These are phyloP conservation scores for Zapornia atra DNA, from an alignment of 2,113 vertebrate genomes.

Conservation along the genomic window DNA sequence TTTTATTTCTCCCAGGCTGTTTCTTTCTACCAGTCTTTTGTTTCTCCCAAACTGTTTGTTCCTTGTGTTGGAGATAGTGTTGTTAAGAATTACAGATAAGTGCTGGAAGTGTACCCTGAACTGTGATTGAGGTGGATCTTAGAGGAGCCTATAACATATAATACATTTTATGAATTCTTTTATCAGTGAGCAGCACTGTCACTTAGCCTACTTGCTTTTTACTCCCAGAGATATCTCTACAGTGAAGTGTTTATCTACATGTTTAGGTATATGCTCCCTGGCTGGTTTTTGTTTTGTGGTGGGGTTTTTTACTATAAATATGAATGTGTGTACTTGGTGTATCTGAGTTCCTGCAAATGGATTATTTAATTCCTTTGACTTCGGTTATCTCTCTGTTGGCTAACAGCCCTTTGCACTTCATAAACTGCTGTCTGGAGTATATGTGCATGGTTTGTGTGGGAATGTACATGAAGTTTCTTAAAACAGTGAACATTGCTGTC, in stretches of 20 bases:
- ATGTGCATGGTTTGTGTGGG: not conserved
- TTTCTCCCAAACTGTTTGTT: not conserved
- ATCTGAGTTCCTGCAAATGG: not conserved
- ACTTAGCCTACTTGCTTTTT: not conserved
- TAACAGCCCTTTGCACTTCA: not conserved
- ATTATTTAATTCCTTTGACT: not conserved
- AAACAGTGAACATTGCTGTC: not conserved
- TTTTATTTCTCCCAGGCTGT: not conserved
- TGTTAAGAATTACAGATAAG: not conserved
- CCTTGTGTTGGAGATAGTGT: not conserved
- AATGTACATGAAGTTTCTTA: not conserved
- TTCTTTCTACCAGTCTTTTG: not conserved
- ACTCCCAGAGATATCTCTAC: not conserved
- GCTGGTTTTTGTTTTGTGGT: not conserved
- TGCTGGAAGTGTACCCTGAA: not conserved
- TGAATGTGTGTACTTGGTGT: not conserved
- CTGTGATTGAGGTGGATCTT: not conserved
- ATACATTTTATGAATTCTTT: not conserved
- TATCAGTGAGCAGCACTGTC: not conserved
- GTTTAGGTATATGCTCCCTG: not conserved
- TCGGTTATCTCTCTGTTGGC: not conserved
- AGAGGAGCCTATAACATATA: not conserved
- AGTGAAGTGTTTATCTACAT: not conserved
- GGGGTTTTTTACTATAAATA: not conserved
- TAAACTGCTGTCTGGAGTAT: not conserved